These are phyloP conservation scores for Tridacna crocea DNA, from an alignment of 2,888 invertebrate species.

Conservation along the genomic window DNA sequence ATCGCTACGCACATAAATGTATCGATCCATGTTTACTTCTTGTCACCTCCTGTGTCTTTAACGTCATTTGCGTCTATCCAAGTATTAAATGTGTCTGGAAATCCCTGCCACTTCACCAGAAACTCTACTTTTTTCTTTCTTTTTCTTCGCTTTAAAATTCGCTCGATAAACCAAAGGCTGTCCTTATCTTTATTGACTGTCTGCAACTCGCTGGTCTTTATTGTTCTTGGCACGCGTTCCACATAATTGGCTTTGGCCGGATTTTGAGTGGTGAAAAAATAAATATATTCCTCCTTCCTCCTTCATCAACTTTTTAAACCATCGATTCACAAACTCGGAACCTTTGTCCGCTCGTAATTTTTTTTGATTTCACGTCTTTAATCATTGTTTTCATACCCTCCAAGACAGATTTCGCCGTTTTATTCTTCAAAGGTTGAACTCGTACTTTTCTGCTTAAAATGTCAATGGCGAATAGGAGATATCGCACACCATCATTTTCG, in stretches of 20 bases:
- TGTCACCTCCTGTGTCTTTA: constrained; percentile 30
- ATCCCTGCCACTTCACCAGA: constrained; percentile 50
- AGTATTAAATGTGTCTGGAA: constrained; percentile 46
- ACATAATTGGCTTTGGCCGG: constrained; percentile 30
- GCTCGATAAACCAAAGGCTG: constrained; percentile 59
- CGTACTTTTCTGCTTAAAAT: constrained; percentile 20
- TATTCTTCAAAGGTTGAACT: constrained; percentile 29
- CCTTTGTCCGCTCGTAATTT: constrained; percentile 34
- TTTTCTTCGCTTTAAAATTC: constrained; percentile 45
- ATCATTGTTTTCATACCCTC: constrained; percentile 34
- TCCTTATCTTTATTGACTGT: constrained; percentile 37
- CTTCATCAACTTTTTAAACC: constrained; percentile 22
- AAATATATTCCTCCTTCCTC: constrained; percentile 31
- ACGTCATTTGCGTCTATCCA: constrained; percentile 48
- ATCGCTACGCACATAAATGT: constrained; percentile 29
- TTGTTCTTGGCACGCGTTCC: constrained; percentile 22
- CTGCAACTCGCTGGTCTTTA: constrained; percentile 38
- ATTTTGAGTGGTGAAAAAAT: constrained; percentile 24
- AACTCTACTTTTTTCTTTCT: constrained; percentile 39
- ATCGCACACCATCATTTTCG: constrained; percentile 33
- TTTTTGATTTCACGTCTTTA: constrained; percentile 18
- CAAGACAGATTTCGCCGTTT: constrained; percentile 34
- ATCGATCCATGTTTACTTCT: constrained; percentile 29
- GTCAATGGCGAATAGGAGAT: constrained; percentile 32
- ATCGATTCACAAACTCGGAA: constrained; percentile 32